These are phyloP conservation scores for Laterallus jamaicensis DNA, from an alignment of 2,113 vertebrate species.

Conservation along the genomic window DNA sequence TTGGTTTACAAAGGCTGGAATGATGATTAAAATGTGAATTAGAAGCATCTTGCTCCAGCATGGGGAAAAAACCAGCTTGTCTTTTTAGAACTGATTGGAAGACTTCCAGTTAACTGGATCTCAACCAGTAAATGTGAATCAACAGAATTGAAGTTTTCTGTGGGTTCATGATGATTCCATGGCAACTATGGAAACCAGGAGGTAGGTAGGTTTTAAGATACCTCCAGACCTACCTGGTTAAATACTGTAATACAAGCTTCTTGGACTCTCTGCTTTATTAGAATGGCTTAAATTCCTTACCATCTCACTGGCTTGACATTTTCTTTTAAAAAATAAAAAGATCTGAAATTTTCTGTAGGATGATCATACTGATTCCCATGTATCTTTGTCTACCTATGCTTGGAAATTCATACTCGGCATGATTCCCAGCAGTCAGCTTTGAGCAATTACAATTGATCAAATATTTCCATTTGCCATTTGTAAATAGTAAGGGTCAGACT, in stretches of 20 bases:
- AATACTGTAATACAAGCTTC: not conserved
- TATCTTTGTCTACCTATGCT: not conserved
- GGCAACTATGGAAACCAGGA: not conserved
- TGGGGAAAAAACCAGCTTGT: not conserved
- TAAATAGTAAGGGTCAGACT: not conserved
- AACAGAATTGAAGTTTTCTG: not conserved
- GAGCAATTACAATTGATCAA: not conserved
- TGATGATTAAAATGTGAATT: not conserved
- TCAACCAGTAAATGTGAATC: not conserved
- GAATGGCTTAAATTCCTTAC: not conserved
- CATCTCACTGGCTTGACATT: not conserved
- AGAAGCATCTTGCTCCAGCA: not conserved
- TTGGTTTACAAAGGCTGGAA: conserved; percentile 12
- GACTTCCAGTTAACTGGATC: not conserved
- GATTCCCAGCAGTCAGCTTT: not conserved
- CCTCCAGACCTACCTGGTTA: not conserved
- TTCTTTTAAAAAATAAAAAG: not conserved
- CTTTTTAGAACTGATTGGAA: not conserved
- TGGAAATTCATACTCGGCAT: not conserved
- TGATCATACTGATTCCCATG: not conserved
- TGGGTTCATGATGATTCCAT: not conserved
- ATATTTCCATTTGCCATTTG: not conserved
- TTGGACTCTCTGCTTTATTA: not conserved
- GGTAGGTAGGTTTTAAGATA: not conserved
- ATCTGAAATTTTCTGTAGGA: not conserved